Evolutionary conservation across 2,888 invertebrate species (phyloP).

Genomic region (Anthrax anthrax): DNA sequence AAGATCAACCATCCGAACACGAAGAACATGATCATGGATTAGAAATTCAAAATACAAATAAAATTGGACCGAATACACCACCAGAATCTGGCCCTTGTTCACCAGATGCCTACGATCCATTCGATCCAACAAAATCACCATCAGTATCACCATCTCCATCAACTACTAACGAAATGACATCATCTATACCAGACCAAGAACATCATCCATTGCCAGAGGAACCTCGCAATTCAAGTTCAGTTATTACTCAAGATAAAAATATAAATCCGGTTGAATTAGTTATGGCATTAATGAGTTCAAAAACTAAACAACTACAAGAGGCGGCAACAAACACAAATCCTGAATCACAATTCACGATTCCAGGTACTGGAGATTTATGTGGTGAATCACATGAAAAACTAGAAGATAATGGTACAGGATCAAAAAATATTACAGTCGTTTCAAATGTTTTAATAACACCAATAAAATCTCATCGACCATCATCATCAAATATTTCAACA

Average conservation of each 20-base stretch:
- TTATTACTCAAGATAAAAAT: slow-evolving; percentile 29
- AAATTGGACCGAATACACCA: slow-evolving; percentile 59
- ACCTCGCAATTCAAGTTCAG: slow-evolving; percentile 15
- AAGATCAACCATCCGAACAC: slow-evolving; percentile 14
- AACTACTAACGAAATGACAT: slow-evolving; percentile 10
- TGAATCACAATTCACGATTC: slow-evolving; percentile 7
- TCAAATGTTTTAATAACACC: slow-evolving; percentile 24
- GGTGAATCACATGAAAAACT: slow-evolving; percentile 1
- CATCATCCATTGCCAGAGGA: slow-evolving; percentile 17
- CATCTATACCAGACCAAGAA: slow-evolving; percentile 13
- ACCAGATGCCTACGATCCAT: slow-evolving; percentile 80
- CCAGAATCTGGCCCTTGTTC: slow-evolving; percentile 54
- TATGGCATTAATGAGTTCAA: slow-evolving; percentile 40
- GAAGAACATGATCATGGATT: slow-evolving; percentile 9
- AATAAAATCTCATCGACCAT: slow-evolving; percentile 18
- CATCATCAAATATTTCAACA: slow-evolving; percentile 22
- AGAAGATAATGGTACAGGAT: slow-evolving; percentile 12
- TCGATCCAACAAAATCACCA: slow-evolving; percentile 73
- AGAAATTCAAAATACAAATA: slow-evolving; percentile 21
- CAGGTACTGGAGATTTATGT: background rate
- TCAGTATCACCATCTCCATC: slow-evolving; percentile 30
- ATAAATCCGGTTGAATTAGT: slow-evolving; percentile 45
- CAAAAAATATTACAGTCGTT: slow-evolving; percentile 23
- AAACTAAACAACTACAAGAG: slow-evolving; percentile 21
- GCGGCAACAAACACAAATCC: slow-evolving; percentile 21